A percentile compares a stretch with the other conserved stretches of the same genome.
Conservation (phyloP, 2,888 invertebrate species). For the Cheilosia urbana region DNA sequence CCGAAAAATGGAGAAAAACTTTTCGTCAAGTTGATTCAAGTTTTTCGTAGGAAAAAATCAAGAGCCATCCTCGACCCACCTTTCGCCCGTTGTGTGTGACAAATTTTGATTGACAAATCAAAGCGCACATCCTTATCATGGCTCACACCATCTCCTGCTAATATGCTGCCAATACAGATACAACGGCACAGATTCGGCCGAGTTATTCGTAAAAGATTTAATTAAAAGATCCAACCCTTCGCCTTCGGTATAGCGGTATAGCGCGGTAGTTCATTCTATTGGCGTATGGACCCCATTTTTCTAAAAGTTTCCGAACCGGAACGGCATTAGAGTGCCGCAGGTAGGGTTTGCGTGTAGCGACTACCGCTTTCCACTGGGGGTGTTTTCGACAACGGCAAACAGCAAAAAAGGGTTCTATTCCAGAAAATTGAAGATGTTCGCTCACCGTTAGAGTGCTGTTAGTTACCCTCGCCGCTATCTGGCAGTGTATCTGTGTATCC, state of each 20-base stretch:
- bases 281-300: constrained; percentile 55
- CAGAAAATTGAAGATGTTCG: constrained; percentile 27
- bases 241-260: constrained; percentile 41
- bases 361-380: constrained; percentile 53
- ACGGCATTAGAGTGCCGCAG: constrained; percentile 75
- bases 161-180: constrained; percentile 72
- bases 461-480: constrained; percentile 46
- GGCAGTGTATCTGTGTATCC: constrained; percentile 45
- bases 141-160: constrained; percentile 64
- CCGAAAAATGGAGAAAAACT: constrained; percentile 56
- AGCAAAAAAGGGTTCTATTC: constrained; percentile 51
- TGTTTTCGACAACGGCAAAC: constrained; percentile 20
- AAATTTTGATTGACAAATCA: constrained; percentile 76
- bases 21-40: constrained; percentile 57
- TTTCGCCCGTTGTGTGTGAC: constrained; percentile 54
- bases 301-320: constrained; percentile 71
- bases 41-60: constrained; percentile 28
- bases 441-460: constrained; percentile 14
- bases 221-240: constrained; percentile 74
- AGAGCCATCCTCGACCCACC: not conserved
- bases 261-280: constrained; percentile 10
- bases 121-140: constrained; percentile 72
- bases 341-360: constrained; percentile 37
- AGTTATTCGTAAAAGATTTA: constrained; percentile 62
- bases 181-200: constrained; percentile 55